These are phyloP conservation scores for Tetraneura akinire DNA, from an alignment of 1,140 invertebrate species.

Conservation along the genomic window DNA sequence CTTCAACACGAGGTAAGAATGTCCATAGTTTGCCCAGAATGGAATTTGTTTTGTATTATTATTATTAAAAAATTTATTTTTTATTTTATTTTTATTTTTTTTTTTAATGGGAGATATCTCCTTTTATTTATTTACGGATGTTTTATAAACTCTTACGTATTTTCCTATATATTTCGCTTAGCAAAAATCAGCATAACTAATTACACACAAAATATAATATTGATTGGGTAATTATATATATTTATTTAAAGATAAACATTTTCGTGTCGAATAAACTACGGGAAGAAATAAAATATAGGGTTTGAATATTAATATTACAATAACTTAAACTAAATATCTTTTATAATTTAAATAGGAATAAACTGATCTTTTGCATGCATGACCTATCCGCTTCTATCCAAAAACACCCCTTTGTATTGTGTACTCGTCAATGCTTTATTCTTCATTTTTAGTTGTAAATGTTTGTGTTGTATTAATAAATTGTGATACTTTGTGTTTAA, in stretches of 20 bases:
- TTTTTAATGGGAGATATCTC: conserved; percentile 8
- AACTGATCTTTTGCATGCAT: conserved; percentile 42
- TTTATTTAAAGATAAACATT: not conserved
- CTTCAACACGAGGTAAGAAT: conserved; percentile 53
- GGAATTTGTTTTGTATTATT: conserved; percentile 50
- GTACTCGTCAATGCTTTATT: conserved; percentile 51
- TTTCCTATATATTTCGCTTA: conserved; percentile 45
- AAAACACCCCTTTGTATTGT: conserved; percentile 47
- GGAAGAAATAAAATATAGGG: not conserved
- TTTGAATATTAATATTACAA: conserved; percentile 2
- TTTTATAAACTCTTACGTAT: conserved; percentile 35
- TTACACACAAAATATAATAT: not conserved
- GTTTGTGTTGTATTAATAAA: conserved; percentile 21
- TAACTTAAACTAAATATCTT: conserved; percentile 14
- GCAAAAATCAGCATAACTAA: conserved; percentile 13
- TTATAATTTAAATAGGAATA: conserved; percentile 2
- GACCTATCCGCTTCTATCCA: conserved; percentile 43
- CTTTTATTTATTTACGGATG: conserved; percentile 38
- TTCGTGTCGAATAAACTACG: not conserved
- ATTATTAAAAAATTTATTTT: no score
- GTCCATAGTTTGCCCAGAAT: conserved; percentile 49
- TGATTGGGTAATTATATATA: not conserved
- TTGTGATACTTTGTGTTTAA: conserved; percentile 30
- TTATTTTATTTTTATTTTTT: not conserved
- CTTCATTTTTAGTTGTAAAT: conserved; percentile 40